A percentile compares a stretch with the other conserved stretches of the same genome.
Evolutionary conservation across 1,140 invertebrate genomes (phyloP).

Genomic region (Rhizoglyphus robini): DNA sequence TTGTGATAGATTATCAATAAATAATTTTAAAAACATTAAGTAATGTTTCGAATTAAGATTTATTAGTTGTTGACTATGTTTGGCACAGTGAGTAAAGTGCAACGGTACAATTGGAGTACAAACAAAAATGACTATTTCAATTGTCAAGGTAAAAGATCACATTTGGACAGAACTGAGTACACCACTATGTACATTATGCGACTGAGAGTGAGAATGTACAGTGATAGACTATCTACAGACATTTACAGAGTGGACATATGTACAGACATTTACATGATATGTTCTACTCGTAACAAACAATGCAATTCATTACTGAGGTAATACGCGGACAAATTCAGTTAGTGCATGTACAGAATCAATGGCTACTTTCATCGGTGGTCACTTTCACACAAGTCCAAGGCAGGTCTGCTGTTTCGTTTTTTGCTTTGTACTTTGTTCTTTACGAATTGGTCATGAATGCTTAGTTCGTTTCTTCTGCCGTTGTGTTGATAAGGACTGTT

Average conservation of each 20-base stretch:
- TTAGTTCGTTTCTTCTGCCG: background rate
- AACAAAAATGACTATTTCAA: background rate
- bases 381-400: background rate
- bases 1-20: background rate
- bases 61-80: conserved; percentile 1
- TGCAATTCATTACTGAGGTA: too few species aligned
- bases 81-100: background rate
- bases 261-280: background rate
- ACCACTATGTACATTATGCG: background rate
- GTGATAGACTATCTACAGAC: background rate
- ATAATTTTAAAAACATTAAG: background rate
- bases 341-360: too few species aligned
- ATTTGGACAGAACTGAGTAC: background rate
- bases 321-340: too few species aligned
- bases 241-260: too few species aligned
- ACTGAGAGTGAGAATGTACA: background rate
- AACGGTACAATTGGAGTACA: background rate
- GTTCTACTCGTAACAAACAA: background rate
- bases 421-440: conserved; percentile 3
- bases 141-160: conserved; percentile 4
- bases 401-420: background rate
- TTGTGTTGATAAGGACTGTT: background rate
- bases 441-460: conserved; percentile 5
- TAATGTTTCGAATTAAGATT: background rate
- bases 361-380: conserved; percentile 8